These are phyloP conservation scores for Momotus momota DNA, from an alignment of 2,797 vertebrate species.

Conservation along the genomic window DNA sequence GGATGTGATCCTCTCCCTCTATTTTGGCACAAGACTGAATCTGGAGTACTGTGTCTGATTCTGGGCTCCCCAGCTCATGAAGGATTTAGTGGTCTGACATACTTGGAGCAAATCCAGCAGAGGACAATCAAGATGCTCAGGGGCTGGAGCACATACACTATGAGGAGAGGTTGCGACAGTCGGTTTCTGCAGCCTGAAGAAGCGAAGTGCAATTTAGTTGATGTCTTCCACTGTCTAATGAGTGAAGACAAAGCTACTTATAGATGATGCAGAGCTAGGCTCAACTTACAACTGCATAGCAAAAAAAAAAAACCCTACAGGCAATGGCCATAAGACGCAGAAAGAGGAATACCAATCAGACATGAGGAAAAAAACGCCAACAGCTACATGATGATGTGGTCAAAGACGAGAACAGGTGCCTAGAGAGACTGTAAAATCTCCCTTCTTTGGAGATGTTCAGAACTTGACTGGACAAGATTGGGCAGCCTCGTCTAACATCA, in stretches of 20 bases:
- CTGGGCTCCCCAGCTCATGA: not conserved
- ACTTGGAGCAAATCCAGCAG: not conserved
- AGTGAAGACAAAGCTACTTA: not conserved
- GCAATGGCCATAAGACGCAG: not conserved
- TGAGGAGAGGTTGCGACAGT: not conserved
- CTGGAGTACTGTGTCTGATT: not conserved
- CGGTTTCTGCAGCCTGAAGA: not conserved
- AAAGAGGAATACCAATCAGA: not conserved
- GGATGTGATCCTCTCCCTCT: not conserved
- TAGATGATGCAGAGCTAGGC: not conserved
- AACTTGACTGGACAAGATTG: not conserved
- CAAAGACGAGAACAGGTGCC: not conserved
- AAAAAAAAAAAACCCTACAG: not conserved
- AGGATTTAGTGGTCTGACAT: not conserved
- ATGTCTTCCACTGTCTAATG: not conserved
- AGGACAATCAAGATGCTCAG: not conserved
- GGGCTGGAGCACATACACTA: not conserved
- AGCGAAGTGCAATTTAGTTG: not conserved
- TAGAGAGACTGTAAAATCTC: not conserved
- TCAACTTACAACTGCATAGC: not conserved
- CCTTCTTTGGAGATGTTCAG: not conserved
- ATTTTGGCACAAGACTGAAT: not conserved
- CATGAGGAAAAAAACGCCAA: not conserved
- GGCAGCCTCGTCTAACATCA: not conserved
- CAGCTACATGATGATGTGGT: not conserved